Evolutionary conservation across 2,888 invertebrate genomes (phyloP).

Genomic region (Calliscelio sp.): DNA sequence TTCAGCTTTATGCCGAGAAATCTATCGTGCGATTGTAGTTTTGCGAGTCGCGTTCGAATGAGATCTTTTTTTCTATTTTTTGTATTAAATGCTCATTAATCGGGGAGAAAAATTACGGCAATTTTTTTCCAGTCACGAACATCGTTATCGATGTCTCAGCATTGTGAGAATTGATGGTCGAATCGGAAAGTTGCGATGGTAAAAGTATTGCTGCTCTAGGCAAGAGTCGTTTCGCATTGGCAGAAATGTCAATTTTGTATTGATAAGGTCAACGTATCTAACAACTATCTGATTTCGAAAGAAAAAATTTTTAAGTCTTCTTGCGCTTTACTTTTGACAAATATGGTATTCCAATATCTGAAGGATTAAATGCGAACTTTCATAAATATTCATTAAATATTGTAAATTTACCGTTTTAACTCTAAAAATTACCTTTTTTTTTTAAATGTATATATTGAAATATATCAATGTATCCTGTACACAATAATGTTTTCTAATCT

Average conservation of each 20-base stretch:
- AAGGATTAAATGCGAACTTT: too few species aligned
- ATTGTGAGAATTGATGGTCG: constrained; percentile 57
- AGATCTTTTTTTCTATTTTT: too few species aligned
- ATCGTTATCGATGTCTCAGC: constrained; percentile 56
- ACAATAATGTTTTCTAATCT: too few species aligned
- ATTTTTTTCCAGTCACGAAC: constrained; percentile 53
- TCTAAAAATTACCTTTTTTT: too few species aligned
- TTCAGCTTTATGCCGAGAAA: neutral
- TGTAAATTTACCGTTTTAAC: too few species aligned
- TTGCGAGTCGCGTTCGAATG: neutral
- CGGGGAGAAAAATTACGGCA: constrained; percentile 45
- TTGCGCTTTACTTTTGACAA: too few species aligned
- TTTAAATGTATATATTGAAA: too few species aligned
- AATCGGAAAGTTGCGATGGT: constrained; percentile 48
- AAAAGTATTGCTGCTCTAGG: constrained; percentile 48
- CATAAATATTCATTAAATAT: too few species aligned
- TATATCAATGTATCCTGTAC: too few species aligned
- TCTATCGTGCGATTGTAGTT: neutral
- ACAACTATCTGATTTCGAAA: too few species aligned
- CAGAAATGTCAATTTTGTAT: constrained; percentile 50
- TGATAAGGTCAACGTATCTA: constrained; percentile 45
- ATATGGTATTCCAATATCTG: too few species aligned
- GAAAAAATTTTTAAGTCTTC: too few species aligned
- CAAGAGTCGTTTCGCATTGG: constrained; percentile 37
- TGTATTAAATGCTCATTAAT: constrained; percentile 43